These are phyloP conservation scores for Esox niger DNA, from an alignment of 2,113 vertebrate species.

Conservation along the genomic window DNA sequence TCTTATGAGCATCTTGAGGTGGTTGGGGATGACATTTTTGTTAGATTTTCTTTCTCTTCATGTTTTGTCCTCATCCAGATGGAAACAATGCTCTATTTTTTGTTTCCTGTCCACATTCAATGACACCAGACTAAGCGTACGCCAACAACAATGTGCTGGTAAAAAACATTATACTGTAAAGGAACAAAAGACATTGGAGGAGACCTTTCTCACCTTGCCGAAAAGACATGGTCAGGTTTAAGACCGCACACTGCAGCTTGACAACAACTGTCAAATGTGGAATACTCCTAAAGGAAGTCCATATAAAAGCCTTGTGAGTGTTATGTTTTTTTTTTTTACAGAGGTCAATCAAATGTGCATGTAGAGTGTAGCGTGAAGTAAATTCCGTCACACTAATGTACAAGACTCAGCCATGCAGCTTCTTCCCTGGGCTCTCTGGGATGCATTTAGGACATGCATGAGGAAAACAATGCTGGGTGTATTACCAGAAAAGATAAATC, in stretches of 20 bases:
- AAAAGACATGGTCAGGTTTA: no score
- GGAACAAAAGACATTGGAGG: no score
- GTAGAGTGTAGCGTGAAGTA: constrained; percentile 30
- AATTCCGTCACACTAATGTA: constrained; percentile 51
- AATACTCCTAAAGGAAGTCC: no score
- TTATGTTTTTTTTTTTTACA: neutral
- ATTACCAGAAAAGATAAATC: constrained; percentile 75
- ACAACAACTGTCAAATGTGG: no score
- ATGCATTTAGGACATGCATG: constrained; percentile 65
- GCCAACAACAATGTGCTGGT: neutral
- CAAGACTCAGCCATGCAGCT: constrained; percentile 57
- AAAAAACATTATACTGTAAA: neutral
- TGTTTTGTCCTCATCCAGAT: constrained; percentile 19
- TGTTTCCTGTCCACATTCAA: no score
- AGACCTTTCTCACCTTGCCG: no score
- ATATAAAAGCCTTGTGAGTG: no score
- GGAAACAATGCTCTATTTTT: neutral
- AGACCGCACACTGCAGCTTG: no score
- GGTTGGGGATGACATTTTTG: constrained; percentile 61
- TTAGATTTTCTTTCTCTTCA: constrained; percentile 48
- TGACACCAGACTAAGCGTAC: no score
- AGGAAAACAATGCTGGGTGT: constrained; percentile 67
- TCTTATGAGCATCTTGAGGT: constrained; percentile 60
- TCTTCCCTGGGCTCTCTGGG: constrained; percentile 63
- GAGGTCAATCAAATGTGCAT: constrained; percentile 37